Conservation (phyloP, 2,113 vertebrate genomes). For the Pycnonotus jocosus region DNA sequence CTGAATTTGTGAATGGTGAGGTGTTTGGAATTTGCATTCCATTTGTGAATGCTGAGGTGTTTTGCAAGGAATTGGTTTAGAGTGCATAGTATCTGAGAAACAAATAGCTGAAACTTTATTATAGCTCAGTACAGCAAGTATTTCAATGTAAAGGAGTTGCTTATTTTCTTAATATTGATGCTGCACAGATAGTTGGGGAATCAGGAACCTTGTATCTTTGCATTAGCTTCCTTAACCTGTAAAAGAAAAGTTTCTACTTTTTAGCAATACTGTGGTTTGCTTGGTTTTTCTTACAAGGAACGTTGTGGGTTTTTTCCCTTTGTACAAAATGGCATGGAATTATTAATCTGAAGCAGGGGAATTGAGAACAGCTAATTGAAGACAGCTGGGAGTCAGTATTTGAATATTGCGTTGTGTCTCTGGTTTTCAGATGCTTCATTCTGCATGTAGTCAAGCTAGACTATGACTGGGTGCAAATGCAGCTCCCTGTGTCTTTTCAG, state of each 20-base stretch:
- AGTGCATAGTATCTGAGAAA: neutral
- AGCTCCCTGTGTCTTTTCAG: neutral
- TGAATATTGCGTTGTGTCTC: neutral
- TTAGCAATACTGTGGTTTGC: neutral
- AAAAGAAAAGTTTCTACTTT: neutral
- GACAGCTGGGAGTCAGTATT: neutral
- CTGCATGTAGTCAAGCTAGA: neutral
- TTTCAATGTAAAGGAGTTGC: neutral
- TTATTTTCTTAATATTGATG: neutral
- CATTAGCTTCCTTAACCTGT: neutral
- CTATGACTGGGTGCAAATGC: too few relatives aligned
- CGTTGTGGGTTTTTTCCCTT: fast-evolving
- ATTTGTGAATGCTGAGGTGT: neutral
- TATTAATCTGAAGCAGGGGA: neutral
- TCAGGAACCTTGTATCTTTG: neutral
- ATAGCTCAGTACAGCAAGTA: neutral
- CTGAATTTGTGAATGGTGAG: neutral
- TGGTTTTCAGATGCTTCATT: neutral
- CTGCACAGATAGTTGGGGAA: neutral
- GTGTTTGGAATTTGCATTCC: neutral
- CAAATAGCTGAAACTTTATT: neutral
- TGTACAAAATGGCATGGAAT: neutral
- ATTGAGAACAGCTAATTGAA: neutral
- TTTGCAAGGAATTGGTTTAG: neutral
- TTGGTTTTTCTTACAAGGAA: neutral